These are phyloP conservation scores for Enteromius mattozi DNA, from an alignment of 2,797 vertebrate genomes.

Conservation along the genomic window DNA sequence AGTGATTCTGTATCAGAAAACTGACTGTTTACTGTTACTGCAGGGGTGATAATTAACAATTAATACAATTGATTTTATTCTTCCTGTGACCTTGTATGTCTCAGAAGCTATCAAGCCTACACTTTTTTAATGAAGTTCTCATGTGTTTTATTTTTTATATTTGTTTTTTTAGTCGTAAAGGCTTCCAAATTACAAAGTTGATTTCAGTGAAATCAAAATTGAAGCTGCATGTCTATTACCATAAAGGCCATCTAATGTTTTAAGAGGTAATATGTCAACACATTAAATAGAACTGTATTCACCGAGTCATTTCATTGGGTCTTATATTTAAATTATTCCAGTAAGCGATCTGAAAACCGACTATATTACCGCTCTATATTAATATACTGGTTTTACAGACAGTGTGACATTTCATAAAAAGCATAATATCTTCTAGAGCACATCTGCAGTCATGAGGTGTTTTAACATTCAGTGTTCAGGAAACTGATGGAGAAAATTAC, in stretches of 20 bases:
- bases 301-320: not conserved
- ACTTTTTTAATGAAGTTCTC: not conserved
- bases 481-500: conserved; percentile 33
- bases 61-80: not conserved
- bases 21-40: not conserved
- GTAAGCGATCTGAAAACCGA: not conserved
- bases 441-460: conserved; percentile 21
- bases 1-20: not conserved
- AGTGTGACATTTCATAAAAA: conserved; percentile 13
- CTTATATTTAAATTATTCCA: not conserved
- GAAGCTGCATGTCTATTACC: not conserved
- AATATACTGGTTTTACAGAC: not conserved
- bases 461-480: conserved; percentile 28
- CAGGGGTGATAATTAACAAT: not conserved
- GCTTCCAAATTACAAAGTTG: not conserved
- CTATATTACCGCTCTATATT: conserved; percentile 3
- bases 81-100: not conserved
- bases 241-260: not conserved
- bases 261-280: not conserved
- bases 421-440: not conserved
- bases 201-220: not conserved
- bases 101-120: not conserved
- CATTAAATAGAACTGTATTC: not conserved
- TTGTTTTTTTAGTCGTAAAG: not conserved
- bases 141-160: too few species aligned